Evolutionary conservation across 2,797 vertebrate species (phyloP), one percentile per base, ranked within the genome.

Genomic region (Gymnocypris eckloni): DNA sequence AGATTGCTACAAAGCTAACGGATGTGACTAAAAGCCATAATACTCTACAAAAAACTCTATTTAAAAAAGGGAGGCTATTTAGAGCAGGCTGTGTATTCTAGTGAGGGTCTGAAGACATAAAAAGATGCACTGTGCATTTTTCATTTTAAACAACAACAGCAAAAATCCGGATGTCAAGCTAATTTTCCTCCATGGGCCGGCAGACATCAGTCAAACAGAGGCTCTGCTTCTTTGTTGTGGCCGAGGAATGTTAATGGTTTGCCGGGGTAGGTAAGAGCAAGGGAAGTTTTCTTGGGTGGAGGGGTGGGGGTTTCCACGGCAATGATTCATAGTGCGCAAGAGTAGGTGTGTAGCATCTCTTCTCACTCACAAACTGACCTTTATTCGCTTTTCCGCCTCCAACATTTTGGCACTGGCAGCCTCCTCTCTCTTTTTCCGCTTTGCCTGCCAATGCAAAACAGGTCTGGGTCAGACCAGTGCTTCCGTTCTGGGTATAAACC

Each of bases 371-470:
- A 92, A 94, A 96, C 96, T 95, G 94, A 99, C 98, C 98, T 99
- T 98, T 95, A 98, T 97, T 92, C 98, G 96, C 93, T 99, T 99
- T 93, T 99, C 98, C 20, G 98, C 98, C 92, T 99, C 98, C 96
- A 99, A 87, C 95, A 99, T 98, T 97, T 99, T 99, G 94, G 97
- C 98, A 95, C 98, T 99, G 94, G 97, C 97, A 45, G 96, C 98
- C 95, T 99, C 98, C 94, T 99, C 98, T 91, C 98, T 99, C 96
- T 98, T 99, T 94, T 96, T 99, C 94, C 98, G 97, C 96, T 99
- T 99, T 87, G 98, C 98, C 98, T 99, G 94, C 94, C 94, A 95
- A 96, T 95, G 95, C 93, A 97, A 95, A 97, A 96, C 90, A 96
- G 93, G 92, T 95, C 90, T 91, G 91, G 94, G 94, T 88, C 84